phyloP scores from a whole-genome alignment of 2,797 vertebrate genomes.

The Sebastiscus tertius region DNA sequence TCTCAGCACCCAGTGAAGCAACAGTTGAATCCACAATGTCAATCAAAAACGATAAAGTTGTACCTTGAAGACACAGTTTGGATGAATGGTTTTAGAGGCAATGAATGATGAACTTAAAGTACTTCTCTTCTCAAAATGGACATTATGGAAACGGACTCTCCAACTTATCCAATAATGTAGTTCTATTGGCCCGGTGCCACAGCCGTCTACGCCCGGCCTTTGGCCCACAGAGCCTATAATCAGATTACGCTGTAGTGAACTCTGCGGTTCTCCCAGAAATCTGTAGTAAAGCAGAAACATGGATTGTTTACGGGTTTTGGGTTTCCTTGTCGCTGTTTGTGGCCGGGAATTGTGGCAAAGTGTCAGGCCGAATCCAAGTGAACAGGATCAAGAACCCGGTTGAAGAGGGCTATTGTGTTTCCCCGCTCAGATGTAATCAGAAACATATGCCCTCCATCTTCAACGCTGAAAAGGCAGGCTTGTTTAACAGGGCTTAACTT shows the following conservation, averaged over 20 bases:
- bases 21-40: neutral
- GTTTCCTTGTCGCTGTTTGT: slow-evolving; percentile 81
- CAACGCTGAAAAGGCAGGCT: slow-evolving; percentile 44
- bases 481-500: slow-evolving; percentile 72
- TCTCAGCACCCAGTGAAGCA: neutral
- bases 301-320: slow-evolving; percentile 76
- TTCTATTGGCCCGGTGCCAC: slow-evolving; percentile 23
- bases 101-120: neutral
- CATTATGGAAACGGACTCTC: neutral
- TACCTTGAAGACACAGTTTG: neutral
- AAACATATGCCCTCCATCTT: slow-evolving; percentile 75
- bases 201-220: slow-evolving; percentile 21
- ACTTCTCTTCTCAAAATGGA: neutral
- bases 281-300: slow-evolving; percentile 76
- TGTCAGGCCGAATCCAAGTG: slow-evolving; percentile 78
- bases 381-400: slow-evolving; percentile 75
- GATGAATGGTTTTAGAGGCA: neutral
- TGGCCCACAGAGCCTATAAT: slow-evolving; percentile 58
- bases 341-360: slow-evolving; percentile 76
- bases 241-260: slow-evolving; percentile 65
- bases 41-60: neutral
- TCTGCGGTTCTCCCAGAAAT: slow-evolving; percentile 62
- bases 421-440: slow-evolving; percentile 72
- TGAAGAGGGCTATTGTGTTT: slow-evolving; percentile 81
- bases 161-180: neutral